Evolutionary conservation across 2,888 invertebrate genomes (phyloP), one percentile per base, ranked within the genome.

Genomic region (Netelia fuscicornis): DNA sequence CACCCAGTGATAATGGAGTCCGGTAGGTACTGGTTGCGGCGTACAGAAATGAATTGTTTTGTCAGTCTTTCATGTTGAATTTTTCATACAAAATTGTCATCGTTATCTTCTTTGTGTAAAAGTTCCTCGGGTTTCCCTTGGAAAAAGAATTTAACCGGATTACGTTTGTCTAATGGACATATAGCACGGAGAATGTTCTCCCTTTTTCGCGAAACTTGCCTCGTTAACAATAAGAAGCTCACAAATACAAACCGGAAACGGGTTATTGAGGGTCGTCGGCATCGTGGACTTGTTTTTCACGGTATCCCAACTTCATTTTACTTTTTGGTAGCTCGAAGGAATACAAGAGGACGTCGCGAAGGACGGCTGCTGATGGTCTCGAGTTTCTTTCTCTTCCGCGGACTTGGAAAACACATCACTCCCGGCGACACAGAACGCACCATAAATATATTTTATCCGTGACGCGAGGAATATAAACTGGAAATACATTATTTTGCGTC

Each of bases 401-500:
- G 37, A 8, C 74, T 70, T 64, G 68, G 79, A 79, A 75, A 75
- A 79, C 70, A 79, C 70, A 79, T 83, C 79, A 83, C 74, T 83
- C 79, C 20, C 23, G 70, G 79, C 74, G 42, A 79, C 79, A 48
- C 10, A 42, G 23, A 62, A 30, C 42, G 30, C 30, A 56, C 68
- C 70, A 75, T 64, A 72, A 20, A 20, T 62, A 83, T 68, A 78
- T 54, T 72, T 20, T 74, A 62, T 17, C 11, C 48, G 62, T 70
- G 74, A 42, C 65, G 60, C 42, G 37, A 60, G 56, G 68, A 54
- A 74, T 74, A 56, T 79, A 70, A 79, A 37, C 20, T 23, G 3
- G 58, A 83, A 75, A 83, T 83, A 71, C 71, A 80, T 83, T 83
- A 83, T 74, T 74, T 70, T 71, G 58, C 79, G 70, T 79, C 71